Percentiles rank a stretch among this genome's conserved stretches.
Conservation (phyloP, 2,113 vertebrate species). For the Gnathonemus echidnorhynchus region DNA sequence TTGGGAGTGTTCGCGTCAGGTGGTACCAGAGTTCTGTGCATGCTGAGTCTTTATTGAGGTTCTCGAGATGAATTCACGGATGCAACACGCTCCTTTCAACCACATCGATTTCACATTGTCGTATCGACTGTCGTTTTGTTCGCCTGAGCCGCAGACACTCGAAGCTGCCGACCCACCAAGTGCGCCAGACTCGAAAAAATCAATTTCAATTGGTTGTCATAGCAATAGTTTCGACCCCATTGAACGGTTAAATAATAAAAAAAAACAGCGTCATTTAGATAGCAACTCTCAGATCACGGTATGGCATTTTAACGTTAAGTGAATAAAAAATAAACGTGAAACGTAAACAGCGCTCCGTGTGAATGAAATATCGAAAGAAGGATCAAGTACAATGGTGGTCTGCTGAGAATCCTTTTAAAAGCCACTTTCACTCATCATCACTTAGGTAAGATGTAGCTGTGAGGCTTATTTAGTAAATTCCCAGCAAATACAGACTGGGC, state of each 20-base stretch:
- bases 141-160: background rate
- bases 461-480: background rate
- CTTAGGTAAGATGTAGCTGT: background rate
- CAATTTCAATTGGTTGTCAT: conserved; percentile 16
- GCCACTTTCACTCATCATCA: background rate
- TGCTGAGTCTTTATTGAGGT: background rate
- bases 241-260: background rate
- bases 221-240: background rate
- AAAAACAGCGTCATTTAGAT: background rate
- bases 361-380: background rate
- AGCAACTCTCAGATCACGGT: background rate
- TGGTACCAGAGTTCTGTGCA: background rate
- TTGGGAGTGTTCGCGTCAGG: background rate
- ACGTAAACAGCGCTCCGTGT: background rate
- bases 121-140: conserved; percentile 14
- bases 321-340: background rate
- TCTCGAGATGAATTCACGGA: conserved; percentile 1
- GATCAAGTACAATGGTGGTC: background rate
- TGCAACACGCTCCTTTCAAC: background rate
- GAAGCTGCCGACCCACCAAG: background rate
- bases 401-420: background rate
- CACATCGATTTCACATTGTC: background rate
- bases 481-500: background rate
- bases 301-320: background rate
- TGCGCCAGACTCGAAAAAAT: background rate